A percentile compares a stretch with the other conserved stretches of the same genome.
phyloP scores from a whole-genome alignment of 2,888 invertebrate species.

The Steinernema scapterisci region DNA sequence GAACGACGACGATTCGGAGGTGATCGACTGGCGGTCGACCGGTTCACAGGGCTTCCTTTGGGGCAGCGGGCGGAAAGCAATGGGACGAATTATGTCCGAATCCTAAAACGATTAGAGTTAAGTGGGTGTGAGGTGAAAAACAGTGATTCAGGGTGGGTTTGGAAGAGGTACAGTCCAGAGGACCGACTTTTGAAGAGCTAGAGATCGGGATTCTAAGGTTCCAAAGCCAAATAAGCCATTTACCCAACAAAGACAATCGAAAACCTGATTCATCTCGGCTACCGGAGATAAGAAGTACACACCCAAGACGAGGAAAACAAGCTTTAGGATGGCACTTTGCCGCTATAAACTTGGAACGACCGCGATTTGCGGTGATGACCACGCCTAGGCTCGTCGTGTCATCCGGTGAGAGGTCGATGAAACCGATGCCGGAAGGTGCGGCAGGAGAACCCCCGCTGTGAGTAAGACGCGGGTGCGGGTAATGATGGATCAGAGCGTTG shows the following conservation, averaged over 20 bases:
- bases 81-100: conserved; percentile 50
- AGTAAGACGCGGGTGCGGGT: background rate
- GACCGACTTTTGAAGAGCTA: too few species aligned
- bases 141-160: too few species aligned
- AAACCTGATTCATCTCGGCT: background rate
- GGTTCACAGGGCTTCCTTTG: conserved; percentile 30
- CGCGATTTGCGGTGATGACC: background rate
- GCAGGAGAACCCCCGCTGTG: background rate
- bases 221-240: too few species aligned
- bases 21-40: conserved; percentile 37
- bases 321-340: background rate
- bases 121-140: too few species aligned
- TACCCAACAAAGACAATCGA: conserved; percentile 18
- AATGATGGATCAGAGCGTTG: conserved; percentile 17
- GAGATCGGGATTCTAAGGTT: too few species aligned
- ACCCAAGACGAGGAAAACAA: background rate
- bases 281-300: background rate
- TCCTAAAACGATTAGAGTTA: conserved; percentile 39
- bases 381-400: background rate
- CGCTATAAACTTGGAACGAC: background rate
- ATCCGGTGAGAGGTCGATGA: conserved; percentile 11
- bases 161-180: too few species aligned
- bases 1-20: conserved; percentile 33
- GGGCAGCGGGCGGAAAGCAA: conserved; percentile 47
- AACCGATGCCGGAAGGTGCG: conserved; percentile 28